A percentile compares a stretch with the other conserved stretches of the same genome.
These are phyloP conservation scores for Apeltes quadracus DNA, from an alignment of 2,113 vertebrate genomes.

Conservation along the genomic window DNA sequence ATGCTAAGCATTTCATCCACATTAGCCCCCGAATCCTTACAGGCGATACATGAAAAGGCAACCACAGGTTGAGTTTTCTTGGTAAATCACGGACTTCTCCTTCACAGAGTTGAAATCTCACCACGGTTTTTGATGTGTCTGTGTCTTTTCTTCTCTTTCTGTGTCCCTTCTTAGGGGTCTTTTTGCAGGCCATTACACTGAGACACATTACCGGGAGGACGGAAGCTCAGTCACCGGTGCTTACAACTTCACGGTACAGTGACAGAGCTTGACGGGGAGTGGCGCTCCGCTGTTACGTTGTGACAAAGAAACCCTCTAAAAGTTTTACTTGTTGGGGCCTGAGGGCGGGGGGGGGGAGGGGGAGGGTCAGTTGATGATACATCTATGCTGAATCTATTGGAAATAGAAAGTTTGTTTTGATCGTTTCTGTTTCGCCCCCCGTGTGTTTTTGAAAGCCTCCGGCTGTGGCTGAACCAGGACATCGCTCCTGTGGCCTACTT, in stretches of 20 bases:
- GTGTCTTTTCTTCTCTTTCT: conserved; percentile 12
- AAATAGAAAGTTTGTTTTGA: conserved; percentile 1
- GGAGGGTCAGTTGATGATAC: neutral
- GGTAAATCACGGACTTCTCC: neutral
- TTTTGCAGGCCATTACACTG: conserved; percentile 88
- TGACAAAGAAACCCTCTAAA: conserved; percentile 37
- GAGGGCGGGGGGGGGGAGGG: too few relatives aligned
- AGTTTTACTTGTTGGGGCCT: too few relatives aligned
- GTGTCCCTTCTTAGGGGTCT: conserved; percentile 83
- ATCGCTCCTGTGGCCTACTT: conserved; percentile 49
- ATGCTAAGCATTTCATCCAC: conserved; percentile 14
- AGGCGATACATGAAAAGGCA: conserved; percentile 18
- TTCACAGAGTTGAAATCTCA: neutral
- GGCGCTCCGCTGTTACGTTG: conserved; percentile 12
- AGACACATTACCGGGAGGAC: conserved; percentile 90
- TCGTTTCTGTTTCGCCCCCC: neutral
- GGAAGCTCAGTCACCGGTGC: conserved; percentile 83
- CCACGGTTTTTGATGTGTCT: conserved; percentile 24
- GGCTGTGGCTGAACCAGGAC: conserved; percentile 8
- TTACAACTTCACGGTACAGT: conserved; percentile 86
- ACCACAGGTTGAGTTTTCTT: neutral
- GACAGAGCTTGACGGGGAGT: conserved; percentile 34
- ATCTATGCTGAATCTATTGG: neutral
- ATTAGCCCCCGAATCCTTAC: conserved; percentile 33
- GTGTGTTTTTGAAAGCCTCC: conserved; percentile 33